Evolutionary conservation across 2,113 vertebrate genomes (phyloP).

Genomic region (Candoia aspera): DNA sequence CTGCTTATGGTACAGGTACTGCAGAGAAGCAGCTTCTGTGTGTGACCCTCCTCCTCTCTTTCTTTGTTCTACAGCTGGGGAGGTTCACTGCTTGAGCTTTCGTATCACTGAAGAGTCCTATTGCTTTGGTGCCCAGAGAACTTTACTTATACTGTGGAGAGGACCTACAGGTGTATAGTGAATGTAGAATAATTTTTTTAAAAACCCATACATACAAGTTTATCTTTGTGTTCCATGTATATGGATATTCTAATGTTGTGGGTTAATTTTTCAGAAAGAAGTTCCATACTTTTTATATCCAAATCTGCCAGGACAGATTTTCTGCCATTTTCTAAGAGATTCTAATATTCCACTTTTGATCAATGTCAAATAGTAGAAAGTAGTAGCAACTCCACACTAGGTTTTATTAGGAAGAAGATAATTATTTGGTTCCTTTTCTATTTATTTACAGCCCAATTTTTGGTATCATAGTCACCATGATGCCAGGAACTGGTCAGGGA

Average conservation of each 20-base stretch:
- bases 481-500: not conserved
- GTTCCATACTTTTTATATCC: not conserved
- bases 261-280: not conserved
- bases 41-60: not conserved
- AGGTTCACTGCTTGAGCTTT: not conserved
- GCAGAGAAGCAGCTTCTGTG: not conserved
- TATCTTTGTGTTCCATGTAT: not conserved
- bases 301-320: not conserved
- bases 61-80: not conserved
- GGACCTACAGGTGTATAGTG: not conserved
- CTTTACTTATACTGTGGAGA: not conserved
- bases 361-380: not conserved
- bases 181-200: not conserved
- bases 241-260: not conserved
- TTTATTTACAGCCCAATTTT: not conserved
- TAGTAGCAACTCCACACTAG: not conserved
- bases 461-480: not conserved
- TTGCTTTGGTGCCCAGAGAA: not conserved
- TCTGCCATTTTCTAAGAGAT: not conserved
- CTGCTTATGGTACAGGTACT: not conserved
- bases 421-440: not conserved
- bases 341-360: not conserved
- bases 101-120: not conserved
- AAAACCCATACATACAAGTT: not conserved
- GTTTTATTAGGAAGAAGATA: not conserved